Percentiles rank a stretch among this genome's conserved stretches.
These are phyloP conservation scores for Morbakka virulenta DNA, from an alignment of 30 jellyfish, hydroid and myxozoan genomes.

Conservation along the genomic window DNA sequence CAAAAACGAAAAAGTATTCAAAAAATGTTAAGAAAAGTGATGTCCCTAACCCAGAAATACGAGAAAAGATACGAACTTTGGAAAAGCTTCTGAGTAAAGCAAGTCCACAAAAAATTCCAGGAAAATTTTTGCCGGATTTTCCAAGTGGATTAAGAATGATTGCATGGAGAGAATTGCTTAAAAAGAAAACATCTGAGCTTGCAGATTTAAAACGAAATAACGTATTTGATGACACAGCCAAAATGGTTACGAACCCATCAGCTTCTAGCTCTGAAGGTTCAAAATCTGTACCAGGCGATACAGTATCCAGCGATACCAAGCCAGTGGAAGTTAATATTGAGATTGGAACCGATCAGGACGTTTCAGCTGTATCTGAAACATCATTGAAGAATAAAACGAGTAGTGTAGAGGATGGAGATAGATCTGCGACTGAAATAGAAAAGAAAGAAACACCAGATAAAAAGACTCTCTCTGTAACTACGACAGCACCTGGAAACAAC, in stretches of 20 bases:
- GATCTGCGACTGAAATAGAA: not conserved
- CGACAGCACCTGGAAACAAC: not conserved
- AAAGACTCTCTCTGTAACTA: not conserved
- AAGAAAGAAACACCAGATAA: not conserved
- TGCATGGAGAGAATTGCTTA: constrained; percentile 92
- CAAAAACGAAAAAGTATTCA: not conserved
- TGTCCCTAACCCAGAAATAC: constrained; percentile 59
- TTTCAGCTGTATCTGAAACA: constrained; percentile 6
- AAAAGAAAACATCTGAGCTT: constrained; percentile 73
- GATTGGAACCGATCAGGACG: constrained; percentile 53
- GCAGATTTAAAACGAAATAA: constrained; percentile 43
- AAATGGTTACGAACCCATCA: not conserved
- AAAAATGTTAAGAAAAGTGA: constrained; percentile 64
- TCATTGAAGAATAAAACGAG: not conserved
- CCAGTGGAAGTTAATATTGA: constrained; percentile 86
- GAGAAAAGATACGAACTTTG: constrained; percentile 66
- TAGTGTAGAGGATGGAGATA: not conserved
- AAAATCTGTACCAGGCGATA: not conserved
- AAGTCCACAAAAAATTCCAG: constrained; percentile 74
- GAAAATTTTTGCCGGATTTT: constrained; percentile 71
- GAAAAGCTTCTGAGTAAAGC: constrained; percentile 65
- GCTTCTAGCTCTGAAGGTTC: not conserved
- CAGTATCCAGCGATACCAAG: constrained; percentile 34
- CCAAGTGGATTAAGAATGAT: constrained; percentile 98
- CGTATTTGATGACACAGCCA: constrained; percentile 3